Conservation (phyloP, 2,888 invertebrate species). For the Nymphalis c-album region DNA sequence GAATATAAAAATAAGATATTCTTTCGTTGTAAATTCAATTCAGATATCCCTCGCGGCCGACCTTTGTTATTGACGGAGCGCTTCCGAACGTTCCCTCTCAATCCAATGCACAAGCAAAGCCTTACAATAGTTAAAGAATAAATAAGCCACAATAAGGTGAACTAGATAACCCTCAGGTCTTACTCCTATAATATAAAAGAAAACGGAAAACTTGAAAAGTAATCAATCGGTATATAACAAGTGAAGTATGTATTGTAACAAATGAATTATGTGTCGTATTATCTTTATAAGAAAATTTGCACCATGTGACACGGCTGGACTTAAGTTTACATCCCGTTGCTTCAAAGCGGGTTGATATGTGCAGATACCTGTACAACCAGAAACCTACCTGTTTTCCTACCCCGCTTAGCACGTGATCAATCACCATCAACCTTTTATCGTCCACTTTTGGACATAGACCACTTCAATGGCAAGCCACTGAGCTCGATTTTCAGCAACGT, state of each 20-base stretch:
- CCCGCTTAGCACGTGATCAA: no score
- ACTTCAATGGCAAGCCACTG: no score
- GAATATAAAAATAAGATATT: constrained; percentile 18
- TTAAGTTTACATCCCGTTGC: no score
- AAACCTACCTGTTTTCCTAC: no score
- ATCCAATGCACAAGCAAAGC: constrained; percentile 3
- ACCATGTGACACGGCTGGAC: no score
- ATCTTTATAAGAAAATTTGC: no score
- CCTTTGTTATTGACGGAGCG: constrained; percentile 14
- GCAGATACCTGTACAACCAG: no score
- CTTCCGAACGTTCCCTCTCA: constrained; percentile 15
- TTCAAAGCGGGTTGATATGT: no score
- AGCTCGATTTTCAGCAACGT: no score
- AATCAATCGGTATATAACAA: not conserved
- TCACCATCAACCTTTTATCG: no score
- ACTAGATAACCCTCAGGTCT: constrained; percentile 21
- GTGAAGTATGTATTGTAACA: no score
- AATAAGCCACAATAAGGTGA: constrained; percentile 26
- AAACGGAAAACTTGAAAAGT: constrained; percentile 23
- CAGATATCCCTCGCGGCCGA: constrained; percentile 11
- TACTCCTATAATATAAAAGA: constrained; percentile 10
- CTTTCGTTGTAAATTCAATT: constrained; percentile 17
- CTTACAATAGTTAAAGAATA: constrained; percentile 21
- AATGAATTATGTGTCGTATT: not conserved
- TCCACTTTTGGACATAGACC: no score